Conservation (phyloP, 1,140 invertebrate genomes). For the Dreissena polymorpha region DNA sequence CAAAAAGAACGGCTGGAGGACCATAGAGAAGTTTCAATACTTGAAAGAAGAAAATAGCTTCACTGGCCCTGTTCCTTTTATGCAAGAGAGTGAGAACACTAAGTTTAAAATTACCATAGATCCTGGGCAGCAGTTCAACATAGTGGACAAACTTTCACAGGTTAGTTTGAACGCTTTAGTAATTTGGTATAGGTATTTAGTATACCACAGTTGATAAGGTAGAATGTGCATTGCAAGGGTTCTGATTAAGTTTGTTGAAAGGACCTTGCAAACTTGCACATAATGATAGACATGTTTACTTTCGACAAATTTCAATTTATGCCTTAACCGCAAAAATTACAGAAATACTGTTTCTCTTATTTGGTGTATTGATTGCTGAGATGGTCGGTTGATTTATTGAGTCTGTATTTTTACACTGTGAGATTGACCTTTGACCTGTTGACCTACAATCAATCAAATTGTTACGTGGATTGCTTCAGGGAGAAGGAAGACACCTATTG, state of each 20-base stretch:
- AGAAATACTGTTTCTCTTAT: background rate
- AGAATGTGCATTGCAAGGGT: too few species aligned
- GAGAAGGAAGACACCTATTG: too few species aligned
- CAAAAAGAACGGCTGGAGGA: conserved; percentile 90
- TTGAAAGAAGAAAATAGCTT: conserved; percentile 85
- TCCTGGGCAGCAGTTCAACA: conserved; percentile 92
- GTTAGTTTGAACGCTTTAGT: conserved; percentile 78
- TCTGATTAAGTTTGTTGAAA: too few species aligned
- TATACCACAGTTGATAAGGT: too few species aligned
- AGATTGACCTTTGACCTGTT: too few species aligned
- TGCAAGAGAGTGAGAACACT: conserved; percentile 90
- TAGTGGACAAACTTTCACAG: conserved; percentile 96
- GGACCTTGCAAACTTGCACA: too few species aligned
- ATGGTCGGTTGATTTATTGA: too few species aligned
- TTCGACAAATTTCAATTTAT: background rate
- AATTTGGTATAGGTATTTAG: too few species aligned
- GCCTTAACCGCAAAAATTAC: background rate
- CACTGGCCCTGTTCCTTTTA: conserved; percentile 87
- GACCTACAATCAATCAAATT: too few species aligned
- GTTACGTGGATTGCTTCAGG: too few species aligned
- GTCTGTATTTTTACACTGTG: too few species aligned
- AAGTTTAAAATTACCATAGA: conserved; percentile 97
- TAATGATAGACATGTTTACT: too few species aligned
- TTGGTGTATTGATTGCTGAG: background rate
- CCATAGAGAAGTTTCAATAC: conserved; percentile 91